Percentiles rank a stretch among this genome's conserved stretches.
These are phyloP conservation scores for Ophion ventricosus DNA, from an alignment of 2,888 invertebrate species.

Conservation along the genomic window DNA sequence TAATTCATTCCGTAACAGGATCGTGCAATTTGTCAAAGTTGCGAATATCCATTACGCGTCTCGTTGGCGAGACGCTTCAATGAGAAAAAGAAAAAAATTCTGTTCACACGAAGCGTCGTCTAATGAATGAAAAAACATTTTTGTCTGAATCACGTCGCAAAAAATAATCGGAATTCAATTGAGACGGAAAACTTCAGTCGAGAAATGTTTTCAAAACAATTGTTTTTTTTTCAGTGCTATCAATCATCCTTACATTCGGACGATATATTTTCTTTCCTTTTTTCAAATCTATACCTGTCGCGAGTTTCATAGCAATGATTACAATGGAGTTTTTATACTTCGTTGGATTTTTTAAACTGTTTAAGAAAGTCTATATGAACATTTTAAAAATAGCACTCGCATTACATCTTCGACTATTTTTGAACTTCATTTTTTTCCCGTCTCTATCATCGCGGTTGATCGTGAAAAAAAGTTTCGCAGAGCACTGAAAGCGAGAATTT, in stretches of 20 bases:
- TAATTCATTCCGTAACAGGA: conserved; percentile 30
- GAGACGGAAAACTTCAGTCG: neutral
- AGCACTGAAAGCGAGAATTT: neutral
- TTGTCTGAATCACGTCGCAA: neutral
- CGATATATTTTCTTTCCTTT: neutral
- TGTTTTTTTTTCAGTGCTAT: neutral
- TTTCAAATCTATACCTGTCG: neutral
- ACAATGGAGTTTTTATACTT: neutral
- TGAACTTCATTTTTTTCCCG: neutral
- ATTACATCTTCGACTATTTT: neutral
- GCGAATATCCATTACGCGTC: conserved; percentile 16
- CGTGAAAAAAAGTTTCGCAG: neutral
- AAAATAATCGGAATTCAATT: neutral
- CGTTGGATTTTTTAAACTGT: neutral
- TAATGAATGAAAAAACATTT: neutral
- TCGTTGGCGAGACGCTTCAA: neutral
- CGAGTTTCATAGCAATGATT: neutral
- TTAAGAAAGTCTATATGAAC: neutral
- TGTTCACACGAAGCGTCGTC: conserved; percentile 3
- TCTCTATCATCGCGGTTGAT: neutral
- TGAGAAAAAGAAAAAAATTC: neutral
- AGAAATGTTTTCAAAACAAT: neutral
- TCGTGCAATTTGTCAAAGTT: neutral
- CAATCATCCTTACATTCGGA: neutral
- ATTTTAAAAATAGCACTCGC: neutral